These are phyloP conservation scores for Argyresthia goedartella DNA, from an alignment of 2,888 invertebrate species.

Conservation along the genomic window DNA sequence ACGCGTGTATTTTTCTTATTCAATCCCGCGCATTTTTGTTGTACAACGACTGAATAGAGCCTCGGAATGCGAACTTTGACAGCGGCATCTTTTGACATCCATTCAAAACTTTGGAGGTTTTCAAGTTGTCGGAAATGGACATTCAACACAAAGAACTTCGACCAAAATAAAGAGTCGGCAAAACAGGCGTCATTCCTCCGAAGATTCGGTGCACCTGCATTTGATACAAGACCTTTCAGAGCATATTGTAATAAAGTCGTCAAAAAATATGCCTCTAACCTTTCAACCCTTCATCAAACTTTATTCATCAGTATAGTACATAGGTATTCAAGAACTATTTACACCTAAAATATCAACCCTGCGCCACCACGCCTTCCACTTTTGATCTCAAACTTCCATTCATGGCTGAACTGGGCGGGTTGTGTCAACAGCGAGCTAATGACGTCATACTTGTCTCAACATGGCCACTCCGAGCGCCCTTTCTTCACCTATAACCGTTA, in stretches of 20 bases:
- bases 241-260: too few species aligned
- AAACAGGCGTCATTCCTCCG: neutral
- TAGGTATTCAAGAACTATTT: too few species aligned
- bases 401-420: conserved; percentile 48
- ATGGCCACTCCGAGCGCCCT: conserved; percentile 48
- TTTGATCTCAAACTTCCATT: conserved; percentile 23
- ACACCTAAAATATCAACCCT: too few species aligned
- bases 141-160: conserved; percentile 26
- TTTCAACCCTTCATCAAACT: too few species aligned
- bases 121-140: conserved; percentile 60
- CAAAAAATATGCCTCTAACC: too few species aligned
- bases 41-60: neutral
- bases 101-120: conserved; percentile 32
- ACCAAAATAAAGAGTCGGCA: neutral
- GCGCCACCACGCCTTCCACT: conserved; percentile 6
- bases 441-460: conserved; percentile 59
- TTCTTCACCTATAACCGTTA: conserved; percentile 36
- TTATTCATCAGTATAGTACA: too few species aligned
- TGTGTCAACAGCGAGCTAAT: conserved; percentile 56
- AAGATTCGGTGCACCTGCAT: neutral
- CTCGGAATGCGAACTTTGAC: conserved; percentile 35
- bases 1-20: neutral
- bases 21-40: neutral
- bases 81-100: conserved; percentile 52
- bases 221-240: too few species aligned